Percentiles rank a stretch among this genome's conserved stretches.
These are phyloP conservation scores for Zapus hudsonius DNA, from an alignment of 2,113 vertebrate species.

Conservation along the genomic window DNA sequence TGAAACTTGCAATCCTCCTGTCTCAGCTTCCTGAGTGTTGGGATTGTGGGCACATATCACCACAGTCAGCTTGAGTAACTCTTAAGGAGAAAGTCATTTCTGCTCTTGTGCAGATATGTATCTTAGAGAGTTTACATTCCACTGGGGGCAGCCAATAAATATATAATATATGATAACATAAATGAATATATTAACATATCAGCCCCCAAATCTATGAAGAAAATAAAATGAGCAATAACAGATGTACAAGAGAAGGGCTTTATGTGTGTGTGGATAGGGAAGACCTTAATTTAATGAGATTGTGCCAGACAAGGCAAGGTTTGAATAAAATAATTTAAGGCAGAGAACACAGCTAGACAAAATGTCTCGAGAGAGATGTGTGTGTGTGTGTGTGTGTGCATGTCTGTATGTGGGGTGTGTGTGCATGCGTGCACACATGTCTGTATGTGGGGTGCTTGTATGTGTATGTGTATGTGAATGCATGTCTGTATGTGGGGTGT, in stretches of 20 bases:
- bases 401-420: too few relatives aligned
- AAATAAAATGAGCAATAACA: not conserved
- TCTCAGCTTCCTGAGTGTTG: not conserved
- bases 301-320: not conserved
- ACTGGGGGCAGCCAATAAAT: not conserved
- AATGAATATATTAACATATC: not conserved
- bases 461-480: too few relatives aligned
- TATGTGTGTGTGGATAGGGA: not conserved
- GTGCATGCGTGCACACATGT: too few relatives aligned
- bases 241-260: not conserved
- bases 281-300: not conserved
- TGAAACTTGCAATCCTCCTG: too few relatives aligned
- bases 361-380: not conserved
- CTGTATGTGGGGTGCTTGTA: too few relatives aligned
- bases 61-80: not conserved
- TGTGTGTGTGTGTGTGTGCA: too few relatives aligned
- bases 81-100: not conserved
- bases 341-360: not conserved
- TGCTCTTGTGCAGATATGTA: not conserved
- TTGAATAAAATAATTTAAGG: not conserved
- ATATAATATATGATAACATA: not conserved
- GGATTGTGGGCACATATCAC: too few relatives aligned
- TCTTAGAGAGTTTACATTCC: slow-evolving; percentile 8
- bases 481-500: too few relatives aligned
- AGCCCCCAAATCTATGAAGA: not conserved